These are phyloP conservation scores for Petrolisthes cinctipes DNA, from an alignment of 2,888 invertebrate genomes.

Conservation along the genomic window DNA sequence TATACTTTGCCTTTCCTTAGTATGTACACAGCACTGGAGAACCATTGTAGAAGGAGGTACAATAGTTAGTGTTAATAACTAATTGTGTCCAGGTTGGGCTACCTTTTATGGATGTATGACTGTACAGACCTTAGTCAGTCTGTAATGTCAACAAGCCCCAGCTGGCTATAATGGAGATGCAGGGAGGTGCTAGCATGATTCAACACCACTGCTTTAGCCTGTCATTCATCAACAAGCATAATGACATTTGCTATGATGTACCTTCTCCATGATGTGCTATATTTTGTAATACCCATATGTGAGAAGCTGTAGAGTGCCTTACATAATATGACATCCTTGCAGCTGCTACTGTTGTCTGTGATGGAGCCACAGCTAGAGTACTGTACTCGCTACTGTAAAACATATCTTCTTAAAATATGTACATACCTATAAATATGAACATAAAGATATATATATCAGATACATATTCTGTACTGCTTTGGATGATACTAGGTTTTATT, in stretches of 20 bases:
- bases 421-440: constrained; percentile 11
- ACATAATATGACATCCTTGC: constrained; percentile 39
- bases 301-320: constrained; percentile 49
- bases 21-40: too few species aligned
- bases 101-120: too few species aligned
- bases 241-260: background rate
- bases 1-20: too few species aligned
- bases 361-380: constrained; percentile 31
- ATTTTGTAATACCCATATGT: constrained; percentile 17
- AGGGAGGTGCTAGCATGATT: constrained; percentile 6
- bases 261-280: constrained; percentile 3
- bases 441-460: constrained; percentile 31
- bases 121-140: too few species aligned
- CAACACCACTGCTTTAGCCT: background rate
- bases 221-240: background rate
- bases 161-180: background rate
- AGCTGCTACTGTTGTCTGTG: constrained; percentile 47
- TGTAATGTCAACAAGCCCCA: background rate
- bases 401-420: constrained; percentile 36
- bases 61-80: too few species aligned
- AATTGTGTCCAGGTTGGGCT: too few species aligned
- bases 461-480: constrained; percentile 53
- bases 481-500: constrained; percentile 39
- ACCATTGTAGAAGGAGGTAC: too few species aligned
- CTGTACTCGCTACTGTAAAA: constrained; percentile 21